phyloP scores from a whole-genome alignment of 2,113 vertebrate species.

The Prionailurus bengalensis region DNA sequence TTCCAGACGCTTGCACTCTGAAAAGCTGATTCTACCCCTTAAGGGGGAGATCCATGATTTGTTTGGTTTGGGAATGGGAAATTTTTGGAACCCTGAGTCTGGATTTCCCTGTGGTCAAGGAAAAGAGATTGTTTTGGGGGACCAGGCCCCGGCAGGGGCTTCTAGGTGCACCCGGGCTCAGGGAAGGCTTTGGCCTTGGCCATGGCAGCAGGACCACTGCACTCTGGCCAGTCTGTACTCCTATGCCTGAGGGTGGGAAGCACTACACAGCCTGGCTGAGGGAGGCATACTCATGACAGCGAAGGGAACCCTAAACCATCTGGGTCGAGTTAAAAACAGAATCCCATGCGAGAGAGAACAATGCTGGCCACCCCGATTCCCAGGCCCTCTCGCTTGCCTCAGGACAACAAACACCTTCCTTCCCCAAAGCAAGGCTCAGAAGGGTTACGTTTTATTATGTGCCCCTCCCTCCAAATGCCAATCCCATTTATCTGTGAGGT shows the following conservation, averaged over 20 bases:
- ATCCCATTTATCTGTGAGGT: background rate
- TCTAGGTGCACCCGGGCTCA: background rate
- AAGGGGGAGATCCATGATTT: slow-evolving; percentile 63
- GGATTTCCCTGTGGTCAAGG: slow-evolving; percentile 64
- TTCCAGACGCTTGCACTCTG: slow-evolving; percentile 49
- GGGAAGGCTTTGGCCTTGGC: background rate
- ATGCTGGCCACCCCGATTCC: background rate
- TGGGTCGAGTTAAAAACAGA: slow-evolving; percentile 4
- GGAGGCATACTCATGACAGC: background rate
- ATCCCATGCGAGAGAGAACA: background rate
- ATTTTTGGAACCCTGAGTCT: slow-evolving; percentile 77
- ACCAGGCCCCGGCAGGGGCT: background rate
- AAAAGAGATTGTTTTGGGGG: slow-evolving; percentile 45
- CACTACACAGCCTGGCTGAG: background rate
- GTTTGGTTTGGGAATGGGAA: slow-evolving; percentile 71
- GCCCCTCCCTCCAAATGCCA: background rate
- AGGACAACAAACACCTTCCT: background rate
- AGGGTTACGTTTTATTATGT: background rate
- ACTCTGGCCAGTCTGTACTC: background rate
- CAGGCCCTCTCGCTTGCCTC: background rate
- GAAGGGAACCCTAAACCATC: background rate
- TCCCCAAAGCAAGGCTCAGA: background rate
- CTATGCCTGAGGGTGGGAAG: background rate
- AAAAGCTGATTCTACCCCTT: slow-evolving; percentile 62
- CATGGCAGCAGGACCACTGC: background rate